phyloP scores from a whole-genome alignment of 2,113 vertebrate species.

The Otis tarda region DNA sequence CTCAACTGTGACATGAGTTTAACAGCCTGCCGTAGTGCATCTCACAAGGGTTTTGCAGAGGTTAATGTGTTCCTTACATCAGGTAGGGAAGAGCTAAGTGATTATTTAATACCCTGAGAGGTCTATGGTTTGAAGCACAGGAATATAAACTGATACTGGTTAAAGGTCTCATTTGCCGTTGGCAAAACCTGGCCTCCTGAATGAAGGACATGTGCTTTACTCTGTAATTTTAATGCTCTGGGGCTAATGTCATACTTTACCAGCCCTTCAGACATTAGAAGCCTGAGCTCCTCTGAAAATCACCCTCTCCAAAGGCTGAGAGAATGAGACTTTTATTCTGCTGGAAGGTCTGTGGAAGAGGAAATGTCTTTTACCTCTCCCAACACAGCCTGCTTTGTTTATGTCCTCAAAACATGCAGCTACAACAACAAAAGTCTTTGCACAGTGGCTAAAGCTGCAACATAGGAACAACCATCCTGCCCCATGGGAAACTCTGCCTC shows the following conservation, averaged over 20 bases:
- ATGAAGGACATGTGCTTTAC: neutral
- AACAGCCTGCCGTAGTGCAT: neutral
- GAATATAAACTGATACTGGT: neutral
- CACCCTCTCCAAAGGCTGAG: neutral
- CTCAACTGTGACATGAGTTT: neutral
- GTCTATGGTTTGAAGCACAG: neutral
- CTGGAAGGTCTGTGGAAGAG: neutral
- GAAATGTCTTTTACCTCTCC: neutral
- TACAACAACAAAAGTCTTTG: neutral
- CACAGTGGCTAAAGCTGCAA: neutral
- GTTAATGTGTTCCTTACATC: neutral
- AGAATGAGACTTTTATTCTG: neutral
- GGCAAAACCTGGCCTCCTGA: neutral
- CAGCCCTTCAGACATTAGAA: neutral
- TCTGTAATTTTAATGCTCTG: neutral
- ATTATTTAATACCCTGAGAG: neutral
- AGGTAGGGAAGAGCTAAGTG: neutral
- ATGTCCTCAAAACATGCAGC: neutral
- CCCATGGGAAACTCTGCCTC: neutral
- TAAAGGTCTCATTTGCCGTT: neutral
- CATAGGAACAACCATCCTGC: neutral
- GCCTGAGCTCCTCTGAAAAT: neutral
- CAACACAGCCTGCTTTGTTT: neutral
- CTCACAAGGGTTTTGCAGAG: neutral
- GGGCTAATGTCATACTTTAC: neutral